Percentiles rank a stretch among this genome's conserved stretches.
Conservation (phyloP, 2,888 invertebrate genomes). For the Chrysomela aeneicollis region DNA sequence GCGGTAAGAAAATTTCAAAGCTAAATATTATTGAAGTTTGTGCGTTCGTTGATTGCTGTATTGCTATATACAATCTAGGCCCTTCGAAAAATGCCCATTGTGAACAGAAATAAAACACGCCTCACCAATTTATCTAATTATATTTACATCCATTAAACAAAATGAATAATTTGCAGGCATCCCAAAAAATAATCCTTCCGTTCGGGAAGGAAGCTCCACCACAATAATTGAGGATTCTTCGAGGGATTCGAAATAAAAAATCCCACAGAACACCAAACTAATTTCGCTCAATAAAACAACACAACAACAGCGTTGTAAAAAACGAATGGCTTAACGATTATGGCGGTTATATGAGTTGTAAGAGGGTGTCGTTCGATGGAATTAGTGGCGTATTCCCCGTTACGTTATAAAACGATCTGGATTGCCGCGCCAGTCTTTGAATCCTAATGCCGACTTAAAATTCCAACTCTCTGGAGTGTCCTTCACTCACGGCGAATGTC, state of each 20-base stretch:
- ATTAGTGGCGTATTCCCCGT: constrained; percentile 47
- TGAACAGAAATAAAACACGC: not conserved
- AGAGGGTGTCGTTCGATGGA: constrained; percentile 43
- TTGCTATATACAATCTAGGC: too few species aligned
- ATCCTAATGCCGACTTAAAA: constrained; percentile 51
- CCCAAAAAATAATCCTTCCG: not conserved
- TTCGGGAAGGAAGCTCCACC: not conserved
- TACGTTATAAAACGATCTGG: constrained; percentile 51
- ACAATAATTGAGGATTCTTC: not conserved
- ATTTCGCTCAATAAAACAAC: constrained; percentile 1
- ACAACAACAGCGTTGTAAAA: not conserved
- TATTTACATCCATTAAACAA: constrained; percentile 2
- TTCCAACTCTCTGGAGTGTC: constrained; percentile 42
- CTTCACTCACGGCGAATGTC: constrained; percentile 42
- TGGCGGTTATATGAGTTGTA: constrained; percentile 25
- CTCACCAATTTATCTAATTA: not conserved
- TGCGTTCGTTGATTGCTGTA: too few species aligned
- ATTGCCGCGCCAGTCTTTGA: constrained; percentile 48
- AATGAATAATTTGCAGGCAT: not conserved
- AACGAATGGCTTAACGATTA: constrained; percentile 11
- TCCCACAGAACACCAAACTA: not conserved
- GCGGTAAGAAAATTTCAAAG: too few species aligned
- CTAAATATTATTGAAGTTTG: too few species aligned
- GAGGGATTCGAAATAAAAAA: not conserved
- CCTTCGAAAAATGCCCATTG: not conserved